Evolutionary conservation across 1,140 invertebrate genomes (phyloP).

Genomic region (Gryon sp.): DNA sequence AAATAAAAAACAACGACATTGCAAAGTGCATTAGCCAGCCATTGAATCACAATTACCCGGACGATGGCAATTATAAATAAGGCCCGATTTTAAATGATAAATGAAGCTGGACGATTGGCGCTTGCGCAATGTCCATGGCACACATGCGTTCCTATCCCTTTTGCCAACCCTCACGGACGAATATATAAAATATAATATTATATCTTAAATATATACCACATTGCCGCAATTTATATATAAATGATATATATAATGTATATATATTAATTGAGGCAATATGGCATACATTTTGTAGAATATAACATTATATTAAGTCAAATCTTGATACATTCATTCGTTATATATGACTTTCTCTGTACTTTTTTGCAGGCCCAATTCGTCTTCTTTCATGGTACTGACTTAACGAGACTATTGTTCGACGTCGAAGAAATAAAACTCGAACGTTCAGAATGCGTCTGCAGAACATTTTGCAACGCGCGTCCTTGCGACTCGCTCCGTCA

Average conservation of each 20-base stretch:
- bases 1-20: background rate
- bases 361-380: slow-evolving; percentile 41
- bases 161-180: too few relatives aligned
- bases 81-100: slow-evolving; percentile 24
- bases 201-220: too few relatives aligned
- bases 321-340: slow-evolving; percentile 19
- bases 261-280: too few relatives aligned
- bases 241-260: too few relatives aligned
- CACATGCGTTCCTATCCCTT: background rate
- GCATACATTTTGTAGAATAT: too few relatives aligned
- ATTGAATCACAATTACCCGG: background rate
- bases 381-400: background rate
- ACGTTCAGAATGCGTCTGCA: slow-evolving; percentile 6
- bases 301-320: too few relatives aligned
- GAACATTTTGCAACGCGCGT: slow-evolving; percentile 25
- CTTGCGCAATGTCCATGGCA: background rate
- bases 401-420: slow-evolving; percentile 21
- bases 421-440: slow-evolving; percentile 41
- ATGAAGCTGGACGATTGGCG: slow-evolving; percentile 3
- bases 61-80: slow-evolving; percentile 4
- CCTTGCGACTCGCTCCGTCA: too few relatives aligned
- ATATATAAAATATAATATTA: too few relatives aligned
- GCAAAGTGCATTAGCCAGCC: background rate
- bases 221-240: too few relatives aligned
- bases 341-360: slow-evolving; percentile 29